Evolutionary conservation across 2,113 vertebrate genomes (phyloP).

Genomic region (Seriola quinqueradiata): DNA sequence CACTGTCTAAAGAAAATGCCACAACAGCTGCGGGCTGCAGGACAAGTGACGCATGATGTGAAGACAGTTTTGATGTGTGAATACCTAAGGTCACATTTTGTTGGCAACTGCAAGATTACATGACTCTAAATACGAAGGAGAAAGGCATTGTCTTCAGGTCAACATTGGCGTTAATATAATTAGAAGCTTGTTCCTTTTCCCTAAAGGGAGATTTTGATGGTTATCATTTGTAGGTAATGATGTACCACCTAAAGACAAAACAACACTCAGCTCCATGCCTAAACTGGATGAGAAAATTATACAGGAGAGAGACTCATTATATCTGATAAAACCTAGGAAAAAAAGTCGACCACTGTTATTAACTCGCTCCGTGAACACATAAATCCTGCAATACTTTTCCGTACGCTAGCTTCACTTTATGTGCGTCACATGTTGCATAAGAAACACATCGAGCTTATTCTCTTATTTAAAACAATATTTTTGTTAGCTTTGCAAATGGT

Average conservation of each 20-base stretch:
- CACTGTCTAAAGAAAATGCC: slow-evolving; percentile 32
- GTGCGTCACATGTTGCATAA: slow-evolving; percentile 24
- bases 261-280: slow-evolving; percentile 69
- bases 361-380: slow-evolving; percentile 48
- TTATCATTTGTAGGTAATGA: slow-evolving; percentile 81
- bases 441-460: slow-evolving; percentile 1
- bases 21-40: slow-evolving; percentile 63
- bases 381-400: slow-evolving; percentile 27
- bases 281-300: slow-evolving; percentile 76
- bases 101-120: slow-evolving; percentile 51
- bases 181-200: slow-evolving; percentile 72
- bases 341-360: slow-evolving; percentile 55
- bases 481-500: slow-evolving; percentile 18
- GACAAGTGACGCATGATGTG: slow-evolving; percentile 61
- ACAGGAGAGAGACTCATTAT: slow-evolving; percentile 69
- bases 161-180: slow-evolving; percentile 75
- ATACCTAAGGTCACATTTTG: slow-evolving; percentile 65
- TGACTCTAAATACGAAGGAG: slow-evolving; percentile 51
- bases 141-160: slow-evolving; percentile 72
- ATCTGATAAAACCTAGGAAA: slow-evolving; percentile 44
- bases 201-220: slow-evolving; percentile 68
- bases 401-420: slow-evolving; percentile 19
- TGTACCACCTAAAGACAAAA: slow-evolving; percentile 80
- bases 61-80: slow-evolving; percentile 62
- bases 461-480: slow-evolving; percentile 19